A percentile compares a stretch with the other conserved stretches of the same genome.
Conservation (phyloP, 2,888 invertebrate genomes). For the Platypus cylindrus region DNA sequence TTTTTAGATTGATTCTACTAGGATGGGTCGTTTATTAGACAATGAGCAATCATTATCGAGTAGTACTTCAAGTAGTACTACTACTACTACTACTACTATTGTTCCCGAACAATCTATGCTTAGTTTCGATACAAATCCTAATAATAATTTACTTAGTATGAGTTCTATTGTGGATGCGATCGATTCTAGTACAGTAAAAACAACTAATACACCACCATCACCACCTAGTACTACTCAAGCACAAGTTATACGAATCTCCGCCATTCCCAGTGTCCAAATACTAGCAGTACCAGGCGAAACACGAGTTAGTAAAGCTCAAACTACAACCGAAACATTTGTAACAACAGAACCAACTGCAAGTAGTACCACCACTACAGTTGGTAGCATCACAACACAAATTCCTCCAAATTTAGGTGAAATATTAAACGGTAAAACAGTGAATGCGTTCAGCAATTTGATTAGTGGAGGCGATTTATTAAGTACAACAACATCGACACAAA, state of each 20-base stretch:
- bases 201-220: slow-evolving; percentile 5
- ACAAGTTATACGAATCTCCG: neutral
- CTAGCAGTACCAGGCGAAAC: slow-evolving; percentile 12
- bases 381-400: slow-evolving; percentile 30
- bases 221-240: slow-evolving; percentile 1
- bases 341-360: slow-evolving; percentile 6
- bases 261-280: slow-evolving; percentile 7
- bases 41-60: slow-evolving; percentile 2
- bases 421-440: slow-evolving; percentile 48
- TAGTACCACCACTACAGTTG: slow-evolving; percentile 10
- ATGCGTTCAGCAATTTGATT: slow-evolving; percentile 45
- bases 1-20: slow-evolving; percentile 15
- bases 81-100: slow-evolving; percentile 2
- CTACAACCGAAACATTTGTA: slow-evolving; percentile 14
- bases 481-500: slow-evolving; percentile 8
- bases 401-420: slow-evolving; percentile 48
- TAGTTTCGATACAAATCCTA: neutral
- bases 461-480: slow-evolving; percentile 26
- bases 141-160: slow-evolving; percentile 3
- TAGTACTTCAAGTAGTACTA: slow-evolving; percentile 6
- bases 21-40: slow-evolving; percentile 10
- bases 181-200: slow-evolving; percentile 3
- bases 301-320: slow-evolving; percentile 13
- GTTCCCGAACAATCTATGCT: slow-evolving; percentile 8
- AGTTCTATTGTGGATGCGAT: slow-evolving; percentile 1